These are phyloP conservation scores for Pyrocephalus nanus DNA, from an alignment of 2,797 vertebrate species.

Conservation along the genomic window DNA sequence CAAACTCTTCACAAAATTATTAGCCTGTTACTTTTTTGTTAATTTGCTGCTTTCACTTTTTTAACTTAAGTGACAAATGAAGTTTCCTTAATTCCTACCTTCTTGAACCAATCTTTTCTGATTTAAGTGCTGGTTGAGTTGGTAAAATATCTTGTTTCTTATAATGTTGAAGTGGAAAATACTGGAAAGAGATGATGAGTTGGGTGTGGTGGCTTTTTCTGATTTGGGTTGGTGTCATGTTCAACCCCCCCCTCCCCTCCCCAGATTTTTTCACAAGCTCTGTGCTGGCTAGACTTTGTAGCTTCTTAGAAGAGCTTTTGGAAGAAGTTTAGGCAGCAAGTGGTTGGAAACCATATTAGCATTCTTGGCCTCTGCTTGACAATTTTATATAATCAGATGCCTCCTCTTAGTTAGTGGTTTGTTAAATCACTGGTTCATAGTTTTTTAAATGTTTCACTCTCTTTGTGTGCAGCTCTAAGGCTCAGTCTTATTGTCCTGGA, in stretches of 20 bases:
- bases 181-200: not conserved
- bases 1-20: not conserved
- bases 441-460: conserved; percentile 41
- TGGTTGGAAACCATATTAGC: conserved; percentile 17
- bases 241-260: accelerated
- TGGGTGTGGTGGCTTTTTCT: not conserved
- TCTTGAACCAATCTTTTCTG: not conserved
- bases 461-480: not conserved
- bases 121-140: not conserved
- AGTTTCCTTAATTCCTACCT: not conserved
- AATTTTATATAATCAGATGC: conserved; percentile 50
- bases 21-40: not conserved
- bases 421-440: conserved; percentile 56
- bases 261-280: not conserved
- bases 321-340: not conserved
- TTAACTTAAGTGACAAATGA: not conserved
- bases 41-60: not conserved
- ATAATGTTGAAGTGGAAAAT: not conserved
- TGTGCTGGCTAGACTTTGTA: not conserved
- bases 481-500: not conserved
- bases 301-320: not conserved
- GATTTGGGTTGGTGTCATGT: not conserved
- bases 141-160: not conserved
- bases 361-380: conserved; percentile 54
- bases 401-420: conserved; percentile 58